Conservation (phyloP, 1,140 invertebrate species). For the Lineus longissimus region DNA sequence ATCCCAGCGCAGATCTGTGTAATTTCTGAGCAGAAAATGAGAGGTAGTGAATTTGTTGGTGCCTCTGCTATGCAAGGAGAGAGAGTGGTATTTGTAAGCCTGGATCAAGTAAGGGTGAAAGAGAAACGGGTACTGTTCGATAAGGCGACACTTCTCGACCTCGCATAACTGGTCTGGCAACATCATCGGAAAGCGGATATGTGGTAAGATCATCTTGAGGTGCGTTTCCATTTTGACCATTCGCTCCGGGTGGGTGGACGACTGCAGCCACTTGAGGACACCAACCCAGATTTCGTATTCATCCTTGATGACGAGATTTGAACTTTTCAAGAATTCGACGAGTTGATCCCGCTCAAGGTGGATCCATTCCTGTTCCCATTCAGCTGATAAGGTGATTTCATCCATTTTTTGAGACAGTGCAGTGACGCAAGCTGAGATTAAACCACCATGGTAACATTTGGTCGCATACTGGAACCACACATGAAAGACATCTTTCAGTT, state of each 20-base stretch:
- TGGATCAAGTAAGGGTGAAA: constrained; percentile 48
- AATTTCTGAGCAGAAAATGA: constrained; percentile 52
- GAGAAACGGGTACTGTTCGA: constrained; percentile 38
- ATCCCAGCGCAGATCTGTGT: constrained; percentile 54
- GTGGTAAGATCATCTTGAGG: constrained; percentile 37
- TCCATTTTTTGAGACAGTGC: constrained; percentile 51
- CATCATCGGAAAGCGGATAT: constrained; percentile 55
- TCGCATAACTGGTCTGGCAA: constrained; percentile 50
- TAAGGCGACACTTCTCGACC: constrained; percentile 42
- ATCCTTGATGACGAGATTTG: constrained; percentile 48
- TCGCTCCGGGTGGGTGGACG: constrained; percentile 37
- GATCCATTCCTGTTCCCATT: constrained; percentile 55
- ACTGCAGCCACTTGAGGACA: constrained; percentile 39
- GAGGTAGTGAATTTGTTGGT: constrained; percentile 44
- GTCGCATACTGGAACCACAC: constrained; percentile 57
- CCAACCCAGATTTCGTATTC: constrained; percentile 47
- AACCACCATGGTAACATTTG: constrained; percentile 50
- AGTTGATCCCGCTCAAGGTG: constrained; percentile 53
- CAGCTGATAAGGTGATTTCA: constrained; percentile 46
- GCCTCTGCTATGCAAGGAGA: constrained; percentile 45
- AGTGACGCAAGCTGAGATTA: constrained; percentile 46
- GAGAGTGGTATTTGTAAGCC: constrained; percentile 55
- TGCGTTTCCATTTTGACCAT: constrained; percentile 34
- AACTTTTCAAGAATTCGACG: constrained; percentile 52
- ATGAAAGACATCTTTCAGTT: constrained; percentile 55